Conservation (phyloP, 30 jellyfish, hydroid and myxozoan species). For the Turritopsis dohrnii region DNA sequence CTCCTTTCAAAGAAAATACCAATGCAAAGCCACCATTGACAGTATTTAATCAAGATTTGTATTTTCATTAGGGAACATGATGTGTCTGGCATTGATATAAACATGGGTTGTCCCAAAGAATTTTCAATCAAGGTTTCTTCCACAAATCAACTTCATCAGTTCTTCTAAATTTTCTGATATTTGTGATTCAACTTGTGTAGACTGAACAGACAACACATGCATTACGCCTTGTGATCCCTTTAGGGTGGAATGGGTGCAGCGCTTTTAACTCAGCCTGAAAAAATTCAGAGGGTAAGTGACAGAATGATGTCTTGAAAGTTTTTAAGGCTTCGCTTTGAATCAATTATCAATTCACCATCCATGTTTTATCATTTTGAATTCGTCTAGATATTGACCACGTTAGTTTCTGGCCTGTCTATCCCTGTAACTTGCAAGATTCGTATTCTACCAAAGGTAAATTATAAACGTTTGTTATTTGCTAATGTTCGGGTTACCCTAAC, state of each 20-base stretch:
- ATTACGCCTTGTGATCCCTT: neutral
- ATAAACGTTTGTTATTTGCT: neutral
- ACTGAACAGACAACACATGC: too few species aligned
- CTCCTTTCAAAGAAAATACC: neutral
- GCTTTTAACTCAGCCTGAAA: conserved; percentile 72
- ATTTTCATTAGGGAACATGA: conserved; percentile 70
- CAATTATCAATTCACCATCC: neutral
- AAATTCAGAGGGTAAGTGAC: conserved; percentile 49
- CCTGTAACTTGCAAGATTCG: conserved; percentile 98
- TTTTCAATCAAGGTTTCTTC: conserved; percentile 77
- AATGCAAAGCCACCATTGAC: neutral
- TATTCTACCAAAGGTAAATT: conserved; percentile 80
- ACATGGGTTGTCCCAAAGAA: conserved; percentile 99
- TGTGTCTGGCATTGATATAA: conserved; percentile 91
- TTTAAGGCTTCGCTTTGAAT: neutral
- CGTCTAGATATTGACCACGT: conserved; percentile 71
- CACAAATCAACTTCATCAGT: neutral
- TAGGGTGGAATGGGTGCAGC: conserved; percentile 99
- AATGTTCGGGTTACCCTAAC: too few species aligned
- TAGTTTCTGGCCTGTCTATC: conserved; percentile 55
- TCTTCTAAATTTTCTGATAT: neutral
- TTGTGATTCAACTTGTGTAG: neutral
- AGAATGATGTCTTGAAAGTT: neutral
- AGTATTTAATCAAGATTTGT: too few species aligned
- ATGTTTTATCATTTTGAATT: neutral